These are phyloP conservation scores for Orussus abietinus DNA, from an alignment of 1,140 invertebrate species.

Conservation along the genomic window DNA sequence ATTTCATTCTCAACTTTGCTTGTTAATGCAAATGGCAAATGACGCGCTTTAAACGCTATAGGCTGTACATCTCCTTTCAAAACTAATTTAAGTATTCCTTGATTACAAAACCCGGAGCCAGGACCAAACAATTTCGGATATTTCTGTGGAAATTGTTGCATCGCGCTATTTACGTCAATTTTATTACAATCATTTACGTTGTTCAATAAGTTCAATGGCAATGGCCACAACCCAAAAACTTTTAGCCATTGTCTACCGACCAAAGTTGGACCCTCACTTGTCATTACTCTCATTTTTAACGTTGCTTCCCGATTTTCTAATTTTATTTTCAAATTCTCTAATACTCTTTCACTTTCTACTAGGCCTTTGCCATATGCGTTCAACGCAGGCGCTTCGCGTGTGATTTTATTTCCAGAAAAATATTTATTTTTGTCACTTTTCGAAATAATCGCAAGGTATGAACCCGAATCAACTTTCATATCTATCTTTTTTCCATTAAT, in stretches of 20 bases:
- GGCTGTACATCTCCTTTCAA: too few species aligned
- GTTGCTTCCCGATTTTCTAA: not conserved
- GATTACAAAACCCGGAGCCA: too few species aligned
- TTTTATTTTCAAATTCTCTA: not conserved
- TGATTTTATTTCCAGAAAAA: not conserved
- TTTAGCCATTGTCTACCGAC: conserved; percentile 10
- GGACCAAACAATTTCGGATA: too few species aligned
- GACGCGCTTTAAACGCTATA: too few species aligned
- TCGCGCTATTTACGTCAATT: conserved; percentile 4
- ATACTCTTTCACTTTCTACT: not conserved
- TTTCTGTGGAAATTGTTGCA: too few species aligned
- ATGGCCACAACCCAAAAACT: conserved; percentile 8
- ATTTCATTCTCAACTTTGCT: conserved; percentile 29
- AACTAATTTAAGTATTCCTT: too few species aligned
- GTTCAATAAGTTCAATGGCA: not conserved
- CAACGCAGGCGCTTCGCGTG: not conserved
- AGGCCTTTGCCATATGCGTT: not conserved
- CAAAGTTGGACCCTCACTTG: conserved; percentile 1
- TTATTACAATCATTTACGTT: conserved; percentile 4
- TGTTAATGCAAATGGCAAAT: too few species aligned
- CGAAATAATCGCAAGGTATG: conserved; percentile 1
- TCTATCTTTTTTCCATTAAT: conserved; percentile 1
- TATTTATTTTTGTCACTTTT: not conserved
- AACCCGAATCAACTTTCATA: conserved; percentile 7
- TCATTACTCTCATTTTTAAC: conserved; percentile 3